Conservation (phyloP, 2,888 invertebrate genomes). For the Tiliacea citrago region DNA sequence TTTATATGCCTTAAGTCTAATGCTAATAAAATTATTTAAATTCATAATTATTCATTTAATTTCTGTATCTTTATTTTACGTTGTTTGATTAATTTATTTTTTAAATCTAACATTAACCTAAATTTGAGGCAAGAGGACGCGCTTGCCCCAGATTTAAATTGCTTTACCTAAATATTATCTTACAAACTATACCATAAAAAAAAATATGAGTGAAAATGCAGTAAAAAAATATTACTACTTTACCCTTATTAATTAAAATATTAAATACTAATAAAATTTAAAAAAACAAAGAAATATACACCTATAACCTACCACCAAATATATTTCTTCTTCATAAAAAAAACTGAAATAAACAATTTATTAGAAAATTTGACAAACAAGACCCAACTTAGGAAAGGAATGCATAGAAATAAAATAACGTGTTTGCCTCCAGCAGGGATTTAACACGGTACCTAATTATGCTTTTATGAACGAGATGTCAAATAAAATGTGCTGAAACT, state of each 20-base stretch:
- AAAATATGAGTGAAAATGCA: constrained; percentile 82
- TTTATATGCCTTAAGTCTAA: constrained; percentile 52
- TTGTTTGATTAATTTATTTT: constrained; percentile 3
- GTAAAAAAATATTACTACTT: constrained; percentile 71
- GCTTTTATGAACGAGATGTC: constrained; percentile 1
- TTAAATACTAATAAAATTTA: neutral
- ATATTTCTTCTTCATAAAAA: too few species aligned
- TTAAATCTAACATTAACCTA: constrained; percentile 55
- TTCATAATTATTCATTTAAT: constrained; percentile 14
- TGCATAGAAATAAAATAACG: neutral
- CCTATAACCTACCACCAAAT: neutral
- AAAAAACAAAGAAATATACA: too few species aligned
- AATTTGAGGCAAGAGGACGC: constrained; percentile 88
- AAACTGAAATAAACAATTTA: neutral
- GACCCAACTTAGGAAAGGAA: neutral
- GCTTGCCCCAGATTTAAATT: constrained; percentile 81
- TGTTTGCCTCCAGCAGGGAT: constrained; percentile 37
- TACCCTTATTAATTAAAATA: constrained; percentile 3
- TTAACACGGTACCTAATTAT: neutral
- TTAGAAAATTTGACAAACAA: neutral
- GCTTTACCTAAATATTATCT: constrained; percentile 13
- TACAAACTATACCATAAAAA: constrained; percentile 42
- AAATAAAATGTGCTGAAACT: neutral
- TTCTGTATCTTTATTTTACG: constrained; percentile 6
- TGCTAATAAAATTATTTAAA: neutral